A percentile compares a stretch with the other conserved stretches of the same genome.
phyloP scores from a whole-genome alignment of 2,797 vertebrate species.

The Ptychadena robeensis region DNA sequence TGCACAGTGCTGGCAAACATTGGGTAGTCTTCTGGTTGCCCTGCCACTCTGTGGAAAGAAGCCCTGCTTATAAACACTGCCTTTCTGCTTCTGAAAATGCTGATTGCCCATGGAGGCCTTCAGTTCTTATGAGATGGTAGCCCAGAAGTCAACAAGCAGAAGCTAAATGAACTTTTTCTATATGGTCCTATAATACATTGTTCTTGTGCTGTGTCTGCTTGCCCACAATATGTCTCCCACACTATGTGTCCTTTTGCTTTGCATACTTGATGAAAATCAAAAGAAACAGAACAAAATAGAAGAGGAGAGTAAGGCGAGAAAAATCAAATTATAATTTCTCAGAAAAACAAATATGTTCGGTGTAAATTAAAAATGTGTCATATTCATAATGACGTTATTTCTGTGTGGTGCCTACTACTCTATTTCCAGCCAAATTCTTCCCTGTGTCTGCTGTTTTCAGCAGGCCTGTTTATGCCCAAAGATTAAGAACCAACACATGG shows the following conservation, averaged over 20 bases:
- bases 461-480: not conserved
- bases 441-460: not conserved
- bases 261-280: not conserved
- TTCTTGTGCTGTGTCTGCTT: not conserved
- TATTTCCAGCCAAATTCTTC: conserved; percentile 21
- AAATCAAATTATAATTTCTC: conserved; percentile 38
- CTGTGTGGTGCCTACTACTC: conserved; percentile 10
- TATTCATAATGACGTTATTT: conserved; percentile 33
- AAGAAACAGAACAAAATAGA: not conserved
- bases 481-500: conserved; percentile 1
- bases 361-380: conserved; percentile 44
- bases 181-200: not conserved
- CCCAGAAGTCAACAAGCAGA: not conserved
- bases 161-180: not conserved
- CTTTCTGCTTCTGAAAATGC: not conserved
- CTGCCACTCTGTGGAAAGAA: no score
- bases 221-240: not conserved
- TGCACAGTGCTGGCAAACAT: no score
- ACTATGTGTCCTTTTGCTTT: not conserved
- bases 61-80: no score
- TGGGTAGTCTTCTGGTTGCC: no score
- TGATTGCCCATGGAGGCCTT: not conserved
- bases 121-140: not conserved
- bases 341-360: conserved; percentile 29
- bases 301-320: conserved; percentile 5